Conservation (phyloP, 2,888 invertebrate genomes). For the Diogma glabrata region DNA sequence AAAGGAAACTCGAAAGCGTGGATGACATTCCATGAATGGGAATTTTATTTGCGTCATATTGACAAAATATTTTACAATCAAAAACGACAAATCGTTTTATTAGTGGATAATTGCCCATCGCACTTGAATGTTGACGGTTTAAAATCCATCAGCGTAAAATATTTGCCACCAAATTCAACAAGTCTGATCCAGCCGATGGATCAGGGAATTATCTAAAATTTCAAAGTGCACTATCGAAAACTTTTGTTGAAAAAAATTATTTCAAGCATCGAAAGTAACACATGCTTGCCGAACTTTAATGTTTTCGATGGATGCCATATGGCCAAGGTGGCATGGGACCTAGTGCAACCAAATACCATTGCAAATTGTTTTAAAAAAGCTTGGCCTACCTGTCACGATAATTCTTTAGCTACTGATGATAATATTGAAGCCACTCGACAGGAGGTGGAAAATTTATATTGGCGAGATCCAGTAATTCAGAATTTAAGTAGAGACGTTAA, state of each 20-base stretch:
- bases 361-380: no score
- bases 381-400: no score
- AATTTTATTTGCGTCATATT: neutral
- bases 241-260: slow-evolving; percentile 1
- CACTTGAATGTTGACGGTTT: neutral
- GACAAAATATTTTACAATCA: neutral
- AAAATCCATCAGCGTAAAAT: neutral
- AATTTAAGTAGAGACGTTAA: no score
- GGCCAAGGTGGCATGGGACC: no score
- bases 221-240: neutral
- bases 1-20: neutral
- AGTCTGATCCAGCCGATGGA: slow-evolving; percentile 1
- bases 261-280: no score
- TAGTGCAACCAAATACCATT: no score
- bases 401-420: no score
- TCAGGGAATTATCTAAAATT: neutral
- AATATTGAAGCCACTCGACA: no score
- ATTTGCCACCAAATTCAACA: neutral
- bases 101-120: neutral
- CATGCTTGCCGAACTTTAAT: no score
- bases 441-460: no score
- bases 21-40: neutral
- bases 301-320: no score
- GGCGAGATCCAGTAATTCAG: no score
- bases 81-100: slow-evolving; percentile 1